Percentiles rank a stretch among this genome's conserved stretches.
phyloP scores from a whole-genome alignment of 2,888 invertebrate species.

The Teinopalpus imperialis region DNA sequence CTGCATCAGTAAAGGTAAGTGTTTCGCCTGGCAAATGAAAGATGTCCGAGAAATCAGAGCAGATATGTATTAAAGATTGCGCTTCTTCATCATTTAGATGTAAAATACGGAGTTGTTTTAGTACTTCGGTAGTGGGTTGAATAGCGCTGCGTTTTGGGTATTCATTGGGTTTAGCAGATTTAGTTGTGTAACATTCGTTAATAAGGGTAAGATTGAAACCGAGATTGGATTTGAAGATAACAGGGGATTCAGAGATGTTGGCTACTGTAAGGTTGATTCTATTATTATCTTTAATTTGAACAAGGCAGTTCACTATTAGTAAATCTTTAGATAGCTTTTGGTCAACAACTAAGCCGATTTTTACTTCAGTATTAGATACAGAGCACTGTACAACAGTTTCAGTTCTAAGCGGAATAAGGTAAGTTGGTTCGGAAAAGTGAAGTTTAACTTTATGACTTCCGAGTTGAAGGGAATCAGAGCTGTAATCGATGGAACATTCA shows the following conservation, averaged over 20 bases:
- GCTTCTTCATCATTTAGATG: slow-evolving; percentile 21
- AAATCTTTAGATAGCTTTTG: not conserved
- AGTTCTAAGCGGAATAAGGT: too few species aligned
- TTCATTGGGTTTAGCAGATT: not conserved
- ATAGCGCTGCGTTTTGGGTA: not conserved
- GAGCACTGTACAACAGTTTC: too few species aligned
- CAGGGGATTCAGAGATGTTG: not conserved
- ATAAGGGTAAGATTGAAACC: too few species aligned
- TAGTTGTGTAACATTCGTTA: too few species aligned
- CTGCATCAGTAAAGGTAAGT: slow-evolving; percentile 24
- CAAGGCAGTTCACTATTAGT: not conserved
- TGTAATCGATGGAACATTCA: not conserved
- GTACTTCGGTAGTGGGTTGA: not conserved
- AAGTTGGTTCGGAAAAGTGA: not conserved
- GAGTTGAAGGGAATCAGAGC: not conserved
- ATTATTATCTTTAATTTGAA: not conserved
- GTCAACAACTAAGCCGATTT: not conserved
- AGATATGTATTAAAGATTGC: slow-evolving; percentile 10
- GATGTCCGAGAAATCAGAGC: slow-evolving; percentile 24
- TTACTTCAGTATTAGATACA: not conserved
- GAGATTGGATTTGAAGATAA: not conserved
- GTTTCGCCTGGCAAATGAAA: slow-evolving; percentile 27
- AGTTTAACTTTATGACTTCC: not conserved
- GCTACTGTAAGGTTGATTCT: not conserved
- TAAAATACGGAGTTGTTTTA: not conserved